Percentiles rank a stretch among this genome's conserved stretches.
These are phyloP conservation scores for Eutrigla gurnardus DNA, from an alignment of 2,797 vertebrate genomes.

Conservation along the genomic window DNA sequence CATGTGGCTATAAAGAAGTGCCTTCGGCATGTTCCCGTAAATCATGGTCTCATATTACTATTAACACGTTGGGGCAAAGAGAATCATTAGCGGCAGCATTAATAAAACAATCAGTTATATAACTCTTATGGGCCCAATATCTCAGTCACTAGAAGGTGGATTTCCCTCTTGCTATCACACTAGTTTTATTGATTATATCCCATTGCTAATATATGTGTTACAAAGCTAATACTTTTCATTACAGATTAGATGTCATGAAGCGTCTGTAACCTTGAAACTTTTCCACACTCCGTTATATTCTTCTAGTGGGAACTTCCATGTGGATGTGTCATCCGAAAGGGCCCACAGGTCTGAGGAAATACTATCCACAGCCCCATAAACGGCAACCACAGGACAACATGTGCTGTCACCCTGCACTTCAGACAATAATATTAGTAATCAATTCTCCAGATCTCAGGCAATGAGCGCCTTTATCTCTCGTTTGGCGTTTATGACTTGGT, in stretches of 20 bases:
- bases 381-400: conserved; percentile 65
- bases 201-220: not conserved
- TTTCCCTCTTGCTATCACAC: conserved; percentile 2
- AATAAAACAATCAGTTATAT: conserved; percentile 32
- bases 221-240: conserved; percentile 12
- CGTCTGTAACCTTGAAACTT: conserved; percentile 61
- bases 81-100: conserved; percentile 28
- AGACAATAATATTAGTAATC: conserved; percentile 83
- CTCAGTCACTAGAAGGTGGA: not conserved
- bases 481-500: conserved; percentile 82
- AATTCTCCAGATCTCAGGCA: conserved; percentile 71
- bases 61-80: conserved; percentile 20
- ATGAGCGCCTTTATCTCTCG: conserved; percentile 77
- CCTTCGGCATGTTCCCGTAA: conserved; percentile 80
- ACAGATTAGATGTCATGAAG: conserved; percentile 9
- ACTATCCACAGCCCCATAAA: conserved; percentile 68
- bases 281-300: conserved; percentile 33
- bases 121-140: conserved; percentile 16
- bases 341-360: conserved; percentile 52
- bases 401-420: conserved; percentile 68
- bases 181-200: conserved; percentile 4
- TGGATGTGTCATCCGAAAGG: conserved; percentile 35
- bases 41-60: conserved; percentile 79
- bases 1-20: conserved; percentile 72
- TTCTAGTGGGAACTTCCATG: conserved; percentile 29